phyloP scores from a whole-genome alignment of 2,888 invertebrate species.

The Dioctria rufipes region DNA sequence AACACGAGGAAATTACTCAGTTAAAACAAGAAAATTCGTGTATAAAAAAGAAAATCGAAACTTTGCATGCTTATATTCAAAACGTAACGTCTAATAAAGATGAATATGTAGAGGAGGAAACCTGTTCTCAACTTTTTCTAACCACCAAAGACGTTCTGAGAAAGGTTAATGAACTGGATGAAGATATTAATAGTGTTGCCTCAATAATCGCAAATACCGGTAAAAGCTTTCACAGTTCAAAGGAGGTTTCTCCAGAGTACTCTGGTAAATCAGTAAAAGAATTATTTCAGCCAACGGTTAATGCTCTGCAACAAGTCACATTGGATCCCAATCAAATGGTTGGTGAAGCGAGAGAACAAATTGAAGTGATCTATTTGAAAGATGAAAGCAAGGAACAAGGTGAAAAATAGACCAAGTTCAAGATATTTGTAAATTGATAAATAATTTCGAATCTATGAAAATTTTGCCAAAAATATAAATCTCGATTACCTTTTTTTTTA shows the following conservation, averaged over 20 bases:
- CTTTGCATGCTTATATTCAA: neutral
- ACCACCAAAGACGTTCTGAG: neutral
- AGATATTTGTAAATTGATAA: neutral
- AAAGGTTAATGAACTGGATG: conserved; percentile 1
- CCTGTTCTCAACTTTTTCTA: neutral
- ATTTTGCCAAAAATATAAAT: neutral
- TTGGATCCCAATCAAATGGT: neutral
- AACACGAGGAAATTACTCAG: conserved; percentile 1
- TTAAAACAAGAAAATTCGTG: neutral
- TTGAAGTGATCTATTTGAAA: neutral
- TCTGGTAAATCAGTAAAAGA: neutral
- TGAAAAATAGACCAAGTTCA: neutral
- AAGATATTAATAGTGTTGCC: conserved; percentile 4
- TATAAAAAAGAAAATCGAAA: conserved; percentile 11
- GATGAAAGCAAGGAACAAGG: neutral
- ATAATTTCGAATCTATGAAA: too few relatives aligned
- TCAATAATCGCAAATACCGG: neutral
- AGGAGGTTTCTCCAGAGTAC: neutral
- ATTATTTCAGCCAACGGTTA: neutral
- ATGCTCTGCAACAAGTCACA: neutral
- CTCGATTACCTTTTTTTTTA: too few relatives aligned
- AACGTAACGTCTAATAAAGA: neutral
- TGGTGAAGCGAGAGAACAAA: neutral
- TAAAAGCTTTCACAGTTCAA: neutral
- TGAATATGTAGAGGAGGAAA: neutral